Evolutionary conservation across 2,888 invertebrate genomes (phyloP), one percentile per base, ranked within the genome.

Genomic region (Drosophila demipolita): DNA sequence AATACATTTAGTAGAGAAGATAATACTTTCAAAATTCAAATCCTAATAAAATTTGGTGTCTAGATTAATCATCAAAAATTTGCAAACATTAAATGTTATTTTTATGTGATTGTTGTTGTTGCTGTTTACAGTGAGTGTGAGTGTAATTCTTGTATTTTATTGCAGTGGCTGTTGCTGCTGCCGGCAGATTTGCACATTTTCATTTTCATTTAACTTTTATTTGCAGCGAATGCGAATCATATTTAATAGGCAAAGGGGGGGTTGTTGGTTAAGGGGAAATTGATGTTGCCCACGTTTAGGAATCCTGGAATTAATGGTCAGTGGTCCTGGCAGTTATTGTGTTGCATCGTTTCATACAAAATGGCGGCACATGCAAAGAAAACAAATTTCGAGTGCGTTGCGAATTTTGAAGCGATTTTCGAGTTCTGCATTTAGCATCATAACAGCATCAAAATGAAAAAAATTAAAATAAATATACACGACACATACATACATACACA

Each of bases 181-280:
- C 20, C 15, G 45, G 15, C 45, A 45, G 8, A 79, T 87, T 85
- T 80, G 73, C 83, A 77, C 80, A 82, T 86, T 87, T 87, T 78
- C 72, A 67, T 73, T 83, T 87, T 78, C 87, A 29, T 83, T 82
- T 75, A 75, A 72, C 78, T 80, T 83, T 88, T 80, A 82, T 78
- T 85, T 83, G 80, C 42, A 66, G 63, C 29, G 63, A 67, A 79
- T 65, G 54, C 63, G 66, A 73, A 82, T 87, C 83, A 83, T 73
- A 89, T 81, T 83, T 75, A 83, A 82, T 79, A 63, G 86, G 59
- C 79, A 78, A 59, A 23, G 33, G 20, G 52, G n/a, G 20, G 53
- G n/a, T 9, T 15, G 53, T 33, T 15, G 23, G 23, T 1, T 15
- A 3, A 7, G 6, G 15, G 35, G 23, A 6, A 6, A 15, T 15